These are phyloP conservation scores for Acanthosepion lycidas DNA, from an alignment of 2,888 invertebrate species.

Conservation along the genomic window DNA sequence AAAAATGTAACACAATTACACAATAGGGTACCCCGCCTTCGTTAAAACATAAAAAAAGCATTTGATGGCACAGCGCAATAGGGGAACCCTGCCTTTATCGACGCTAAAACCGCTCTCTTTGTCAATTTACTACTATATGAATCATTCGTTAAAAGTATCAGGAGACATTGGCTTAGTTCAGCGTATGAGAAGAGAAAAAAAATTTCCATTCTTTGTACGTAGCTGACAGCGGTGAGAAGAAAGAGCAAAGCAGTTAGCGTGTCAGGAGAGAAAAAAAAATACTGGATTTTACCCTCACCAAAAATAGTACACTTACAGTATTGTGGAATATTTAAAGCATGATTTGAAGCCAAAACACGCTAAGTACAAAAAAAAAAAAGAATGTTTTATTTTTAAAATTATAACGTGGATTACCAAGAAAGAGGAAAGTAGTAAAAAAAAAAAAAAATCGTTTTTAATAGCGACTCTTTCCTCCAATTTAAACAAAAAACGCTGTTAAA, in stretches of 20 bases:
- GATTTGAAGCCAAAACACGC: too few relatives aligned
- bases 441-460: too few relatives aligned
- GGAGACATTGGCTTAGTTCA: conserved; percentile 24
- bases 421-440: too few relatives aligned
- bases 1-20: conserved; percentile 16
- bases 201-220: not conserved
- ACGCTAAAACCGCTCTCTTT: not conserved
- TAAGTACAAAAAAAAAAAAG: too few relatives aligned
- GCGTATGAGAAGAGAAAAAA: not conserved
- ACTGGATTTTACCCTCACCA: too few relatives aligned
- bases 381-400: too few relatives aligned
- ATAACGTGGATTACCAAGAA: too few relatives aligned
- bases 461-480: too few relatives aligned
- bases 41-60: not conserved
- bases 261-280: not conserved
- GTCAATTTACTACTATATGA: conserved; percentile 6
- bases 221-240: not conserved
- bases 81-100: not conserved
- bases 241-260: not conserved
- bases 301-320: too few relatives aligned
- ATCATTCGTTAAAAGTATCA: not conserved
- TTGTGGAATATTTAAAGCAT: too few relatives aligned
- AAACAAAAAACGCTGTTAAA: too few relatives aligned
- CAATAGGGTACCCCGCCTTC: conserved; percentile 33
- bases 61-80: not conserved